Percentiles rank a stretch among this genome's conserved stretches.
Evolutionary conservation across 2,797 vertebrate species (phyloP).

Genomic region (Clarias fuscus): DNA sequence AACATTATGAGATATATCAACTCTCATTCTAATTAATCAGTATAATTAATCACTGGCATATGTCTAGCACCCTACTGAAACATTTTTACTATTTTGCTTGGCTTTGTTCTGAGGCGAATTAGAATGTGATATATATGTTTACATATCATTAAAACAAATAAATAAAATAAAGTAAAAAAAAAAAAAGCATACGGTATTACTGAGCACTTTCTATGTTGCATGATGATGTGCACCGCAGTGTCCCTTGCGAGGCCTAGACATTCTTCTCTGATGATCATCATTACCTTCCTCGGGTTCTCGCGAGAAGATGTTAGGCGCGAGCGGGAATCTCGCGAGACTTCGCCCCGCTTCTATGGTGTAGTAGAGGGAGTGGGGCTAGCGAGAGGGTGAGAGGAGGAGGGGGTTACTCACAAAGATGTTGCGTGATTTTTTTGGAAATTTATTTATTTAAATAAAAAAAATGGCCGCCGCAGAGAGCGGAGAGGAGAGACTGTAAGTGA

Average conservation of each 20-base stretch:
- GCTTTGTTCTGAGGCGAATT: background rate
- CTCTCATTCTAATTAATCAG: background rate
- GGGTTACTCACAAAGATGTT: slow-evolving; percentile 78
- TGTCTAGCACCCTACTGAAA: background rate
- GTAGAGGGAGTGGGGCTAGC: slow-evolving; percentile 59
- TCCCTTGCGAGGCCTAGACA: slow-evolving; percentile 47
- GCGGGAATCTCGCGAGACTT: slow-evolving; percentile 52
- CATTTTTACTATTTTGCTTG: background rate
- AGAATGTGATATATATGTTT: background rate
- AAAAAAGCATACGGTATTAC: too few species aligned
- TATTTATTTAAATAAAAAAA: slow-evolving; percentile 86
- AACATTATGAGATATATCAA: background rate
- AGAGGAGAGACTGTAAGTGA: slow-evolving; percentile 86
- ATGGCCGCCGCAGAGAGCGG: slow-evolving; percentile 88
- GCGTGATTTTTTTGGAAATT: slow-evolving; percentile 80
- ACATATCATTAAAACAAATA: background rate
- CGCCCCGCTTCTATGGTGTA: slow-evolving; percentile 65
- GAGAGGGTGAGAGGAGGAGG: slow-evolving; percentile 72
- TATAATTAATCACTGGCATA: background rate
- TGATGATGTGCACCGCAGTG: slow-evolving; percentile 48
- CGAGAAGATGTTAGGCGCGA: slow-evolving; percentile 35
- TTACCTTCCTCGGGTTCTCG: slow-evolving; percentile 42
- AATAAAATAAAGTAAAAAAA: background rate
- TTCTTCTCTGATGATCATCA: slow-evolving; percentile 43
- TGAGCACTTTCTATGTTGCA: slow-evolving; percentile 9